Base-by-base conservation (phyloP, 2,888 invertebrate species). In the Yponomeuta malinellus region DNA sequence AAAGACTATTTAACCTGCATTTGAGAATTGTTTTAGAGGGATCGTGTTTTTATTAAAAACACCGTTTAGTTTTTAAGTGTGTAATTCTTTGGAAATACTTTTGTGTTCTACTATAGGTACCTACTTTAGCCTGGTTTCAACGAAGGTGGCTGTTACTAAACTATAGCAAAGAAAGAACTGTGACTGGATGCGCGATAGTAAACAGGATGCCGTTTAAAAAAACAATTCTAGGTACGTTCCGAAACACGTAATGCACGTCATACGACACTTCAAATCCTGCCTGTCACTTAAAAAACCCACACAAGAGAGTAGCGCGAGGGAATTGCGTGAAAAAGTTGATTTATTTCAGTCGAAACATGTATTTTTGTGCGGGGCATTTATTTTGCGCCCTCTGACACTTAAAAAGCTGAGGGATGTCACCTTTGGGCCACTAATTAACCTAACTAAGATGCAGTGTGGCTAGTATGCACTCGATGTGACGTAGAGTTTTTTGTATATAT, bases 311-410 rank as follows among this genome's bases (percentile, higher is more conserved):
- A 86, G 69, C 85, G 86, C 77, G 87, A 88, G 84, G 85, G 85
- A 83, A 87, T 88, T 77, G 83, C 80, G 83, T 85, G 82, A 85
- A 87, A 89, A 87, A 89, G 82, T 75, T 89, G 87, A 90, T 89
- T 89, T 90, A 89, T 86, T 82, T 74, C 76, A 78, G 76, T 82
- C 79, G 81, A 83, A 84, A 83, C 73, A 74, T 72, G 74, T 78
- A 79, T 80, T 79, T 79, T 73, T 74, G n/a, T 37, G 10, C 63
- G 63, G 48, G 10, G 48, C n/a, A 52, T 48, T 52, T 29, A 52
- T 68, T 59, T 70, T 63, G 63, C 63, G 9, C 70, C 23, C 37
- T 43, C 15, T 70, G 37, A 63, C 69, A 63, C 63, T 63, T 63
- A 70, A 70, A 70, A 70, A 33, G 31, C 63, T 4, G 10, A 63